Evolutionary conservation across 2,797 vertebrate species (phyloP), one percentile per base, ranked within the genome.

Genomic region (Aplochiton taeniatus): DNA sequence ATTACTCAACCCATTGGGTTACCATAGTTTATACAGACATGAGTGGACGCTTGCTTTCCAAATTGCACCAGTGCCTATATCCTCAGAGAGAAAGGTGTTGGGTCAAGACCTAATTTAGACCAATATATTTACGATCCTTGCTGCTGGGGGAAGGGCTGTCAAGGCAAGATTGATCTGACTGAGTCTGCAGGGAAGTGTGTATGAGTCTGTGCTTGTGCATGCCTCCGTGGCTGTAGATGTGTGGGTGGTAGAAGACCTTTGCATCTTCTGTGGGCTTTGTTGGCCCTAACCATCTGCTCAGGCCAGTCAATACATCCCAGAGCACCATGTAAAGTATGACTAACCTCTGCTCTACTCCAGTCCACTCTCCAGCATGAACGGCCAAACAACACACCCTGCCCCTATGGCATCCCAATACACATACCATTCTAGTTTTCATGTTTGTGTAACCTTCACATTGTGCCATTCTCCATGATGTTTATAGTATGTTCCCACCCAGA

Each of bases 101-200:
- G 85, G 86, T 89, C 84, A 87, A 71, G 67, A 85, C 84, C 79
- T 87, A 80, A 90, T 90, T 89, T 91, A 89, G 84, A 83, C 64
- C 78, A 76, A 83, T 77, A 86, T 79, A 89, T 88, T 85, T 82
- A 81, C 76, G 72, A 68, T 73, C 71, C 68, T 67, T 49, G 85
- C 66, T 86, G 81, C 83, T 65, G 66, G 70, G 83, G 87, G 87
- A 87, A 70, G 65, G 65, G 74, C 83, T 90, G 90, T 89, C 90
- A 88, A 58, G 61, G 62, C 62, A 87, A 90, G 90, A 92, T 90
- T 88, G 90, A 91, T 92, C 87, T 87, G 83, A 88, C 75, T 16
- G 78, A 66, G 64, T 89, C 77, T 70, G 66, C 56, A 63, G 77
- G 72, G 72, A 76, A 83, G 20, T 41, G 13, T 55, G 51, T 50